phyloP scores from a whole-genome alignment of 1,140 invertebrate genomes.

The Brachystomella parvula region DNA sequence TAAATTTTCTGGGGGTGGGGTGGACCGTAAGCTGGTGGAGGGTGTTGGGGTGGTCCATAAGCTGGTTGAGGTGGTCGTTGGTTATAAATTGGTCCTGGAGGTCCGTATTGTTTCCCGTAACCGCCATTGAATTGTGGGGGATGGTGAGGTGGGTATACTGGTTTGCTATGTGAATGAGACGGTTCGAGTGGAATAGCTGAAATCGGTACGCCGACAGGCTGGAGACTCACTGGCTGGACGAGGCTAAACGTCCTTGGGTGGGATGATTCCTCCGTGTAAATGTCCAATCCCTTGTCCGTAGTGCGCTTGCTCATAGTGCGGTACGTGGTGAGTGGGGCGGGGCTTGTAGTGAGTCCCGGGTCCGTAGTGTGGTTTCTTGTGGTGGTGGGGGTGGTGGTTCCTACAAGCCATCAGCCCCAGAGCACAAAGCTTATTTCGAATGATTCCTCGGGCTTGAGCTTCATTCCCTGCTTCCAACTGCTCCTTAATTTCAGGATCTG shows the following conservation, averaged over 20 bases:
- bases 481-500: constrained; percentile 60
- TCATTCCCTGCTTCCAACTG: constrained; percentile 65
- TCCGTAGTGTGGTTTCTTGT: not conserved
- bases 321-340: not conserved
- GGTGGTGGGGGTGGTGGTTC: not conserved
- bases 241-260: constrained; percentile 58
- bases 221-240: constrained; percentile 67
- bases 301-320: not conserved
- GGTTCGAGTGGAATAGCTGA: constrained; percentile 56
- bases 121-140: not conserved
- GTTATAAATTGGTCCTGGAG: not conserved
- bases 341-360: not conserved
- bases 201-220: constrained; percentile 62
- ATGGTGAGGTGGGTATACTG: not conserved
- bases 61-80: not conserved
- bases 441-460: constrained; percentile 63
- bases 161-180: not conserved
- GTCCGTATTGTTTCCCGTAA: not conserved
- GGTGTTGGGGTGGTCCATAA: not conserved
- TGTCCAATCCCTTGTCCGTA: constrained; percentile 10
- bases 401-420: constrained; percentile 62
- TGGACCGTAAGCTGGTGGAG: not conserved
- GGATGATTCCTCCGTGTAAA: constrained; percentile 23
- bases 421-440: constrained; percentile 67
- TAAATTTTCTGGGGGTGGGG: not conserved